Conservation (phyloP, 2,797 vertebrate species). For the Acropternis orthonyx region DNA sequence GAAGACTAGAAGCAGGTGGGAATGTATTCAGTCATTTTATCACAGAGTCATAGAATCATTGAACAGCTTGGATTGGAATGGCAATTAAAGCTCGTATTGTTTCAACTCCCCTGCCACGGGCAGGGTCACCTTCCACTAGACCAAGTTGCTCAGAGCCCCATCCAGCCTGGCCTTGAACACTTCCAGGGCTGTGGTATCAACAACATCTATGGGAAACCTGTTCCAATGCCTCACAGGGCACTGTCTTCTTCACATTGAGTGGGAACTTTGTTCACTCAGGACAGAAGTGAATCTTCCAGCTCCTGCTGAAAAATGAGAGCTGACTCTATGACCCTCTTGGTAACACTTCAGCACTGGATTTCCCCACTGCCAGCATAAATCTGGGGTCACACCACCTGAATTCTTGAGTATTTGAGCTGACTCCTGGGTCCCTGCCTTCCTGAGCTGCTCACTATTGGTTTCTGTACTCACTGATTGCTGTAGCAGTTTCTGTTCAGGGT, state of each 20-base stretch:
- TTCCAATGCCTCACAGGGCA: neutral
- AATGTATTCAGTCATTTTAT: neutral
- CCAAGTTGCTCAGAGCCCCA: accelerated
- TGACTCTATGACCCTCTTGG: neutral
- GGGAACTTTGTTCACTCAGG: neutral
- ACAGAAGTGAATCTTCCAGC: neutral
- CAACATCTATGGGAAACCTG: neutral
- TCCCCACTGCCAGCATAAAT: neutral
- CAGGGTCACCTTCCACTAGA: neutral
- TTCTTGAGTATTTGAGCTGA: neutral
- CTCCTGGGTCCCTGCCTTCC: neutral
- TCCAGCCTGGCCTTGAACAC: neutral
- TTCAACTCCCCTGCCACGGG: neutral
- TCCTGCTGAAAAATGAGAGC: neutral
- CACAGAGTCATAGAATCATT: neutral
- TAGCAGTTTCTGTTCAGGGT: neutral
- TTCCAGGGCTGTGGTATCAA: neutral
- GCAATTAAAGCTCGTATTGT: too few species aligned
- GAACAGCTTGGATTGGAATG: neutral
- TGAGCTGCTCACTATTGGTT: neutral
- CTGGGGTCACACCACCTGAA: neutral
- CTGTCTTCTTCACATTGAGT: neutral
- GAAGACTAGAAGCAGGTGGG: neutral
- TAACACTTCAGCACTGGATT: neutral
- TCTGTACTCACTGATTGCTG: neutral